phyloP scores from a whole-genome alignment of 1,140 invertebrate genomes.

The Saccostrea cuccullata region DNA sequence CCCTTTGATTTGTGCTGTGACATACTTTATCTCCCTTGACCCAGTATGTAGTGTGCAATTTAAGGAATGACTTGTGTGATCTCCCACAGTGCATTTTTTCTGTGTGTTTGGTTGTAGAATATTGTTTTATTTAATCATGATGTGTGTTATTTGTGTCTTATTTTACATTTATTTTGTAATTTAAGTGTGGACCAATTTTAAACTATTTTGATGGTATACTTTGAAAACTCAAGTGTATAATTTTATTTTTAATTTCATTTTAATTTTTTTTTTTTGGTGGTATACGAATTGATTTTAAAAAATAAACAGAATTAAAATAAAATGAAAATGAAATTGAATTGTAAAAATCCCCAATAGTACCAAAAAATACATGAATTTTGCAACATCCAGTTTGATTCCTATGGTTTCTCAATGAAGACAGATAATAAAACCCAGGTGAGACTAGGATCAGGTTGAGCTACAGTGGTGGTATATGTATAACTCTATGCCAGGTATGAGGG shows the following conservation, averaged over 20 bases:
- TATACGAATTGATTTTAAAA: background rate
- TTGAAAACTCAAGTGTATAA: no score
- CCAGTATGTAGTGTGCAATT: background rate
- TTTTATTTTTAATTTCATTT: no score
- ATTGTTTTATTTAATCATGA: background rate
- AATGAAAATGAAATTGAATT: no score
- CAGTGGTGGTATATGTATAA: background rate
- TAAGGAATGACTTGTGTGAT: background rate
- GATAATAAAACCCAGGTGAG: slow-evolving; percentile 2
- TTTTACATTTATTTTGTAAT: no score
- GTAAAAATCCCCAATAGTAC: no score
- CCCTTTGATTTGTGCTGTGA: no score
- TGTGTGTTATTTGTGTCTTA: background rate
- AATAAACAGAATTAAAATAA: background rate
- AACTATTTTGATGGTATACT: no score
- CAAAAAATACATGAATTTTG: background rate
- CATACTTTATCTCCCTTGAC: no score
- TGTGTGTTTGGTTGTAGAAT: background rate
- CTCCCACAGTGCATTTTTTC: background rate
- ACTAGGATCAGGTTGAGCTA: background rate
- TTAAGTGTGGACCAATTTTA: no score
- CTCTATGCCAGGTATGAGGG: background rate
- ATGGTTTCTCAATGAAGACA: background rate
- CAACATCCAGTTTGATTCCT: background rate
- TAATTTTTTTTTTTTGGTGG: background rate